Percentiles rank a stretch among this genome's conserved stretches.
phyloP scores from a whole-genome alignment of 2,888 invertebrate species.

The Deroplatys truncata region DNA sequence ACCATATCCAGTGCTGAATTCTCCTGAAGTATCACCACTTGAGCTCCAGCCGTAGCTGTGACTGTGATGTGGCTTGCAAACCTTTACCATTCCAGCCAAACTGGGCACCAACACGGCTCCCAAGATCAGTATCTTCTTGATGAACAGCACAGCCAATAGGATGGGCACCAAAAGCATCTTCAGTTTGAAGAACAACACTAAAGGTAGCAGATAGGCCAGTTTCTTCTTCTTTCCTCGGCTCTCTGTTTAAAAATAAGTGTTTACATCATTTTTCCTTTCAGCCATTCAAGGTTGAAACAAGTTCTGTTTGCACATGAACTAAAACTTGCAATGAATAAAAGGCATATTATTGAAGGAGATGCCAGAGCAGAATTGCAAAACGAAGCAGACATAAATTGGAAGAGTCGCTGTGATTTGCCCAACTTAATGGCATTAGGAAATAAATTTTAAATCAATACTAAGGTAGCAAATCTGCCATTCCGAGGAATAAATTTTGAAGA shows the following conservation, averaged over 20 bases:
- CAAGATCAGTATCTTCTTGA: slow-evolving; percentile 61
- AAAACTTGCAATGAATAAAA: too few relatives aligned
- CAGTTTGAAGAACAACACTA: slow-evolving; percentile 43
- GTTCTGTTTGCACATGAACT: too few relatives aligned
- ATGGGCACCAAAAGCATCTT: slow-evolving; percentile 59
- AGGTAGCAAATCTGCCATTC: too few relatives aligned
- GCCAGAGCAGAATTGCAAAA: too few relatives aligned
- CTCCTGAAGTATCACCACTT: neutral
- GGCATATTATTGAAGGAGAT: too few relatives aligned
- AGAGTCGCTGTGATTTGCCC: too few relatives aligned
- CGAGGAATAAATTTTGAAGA: too few relatives aligned
- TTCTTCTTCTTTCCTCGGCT: slow-evolving; percentile 30
- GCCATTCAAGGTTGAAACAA: too few relatives aligned
- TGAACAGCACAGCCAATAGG: slow-evolving; percentile 57
- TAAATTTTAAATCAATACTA: too few relatives aligned
- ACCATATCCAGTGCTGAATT: slow-evolving; percentile 9
- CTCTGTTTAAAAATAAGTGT: slow-evolving; percentile 5
- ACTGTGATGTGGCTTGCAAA: slow-evolving; percentile 38
- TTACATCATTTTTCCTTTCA: too few relatives aligned
- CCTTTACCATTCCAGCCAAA: slow-evolving; percentile 47
- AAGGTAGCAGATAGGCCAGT: slow-evolving; percentile 36
- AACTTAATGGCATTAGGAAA: too few relatives aligned
- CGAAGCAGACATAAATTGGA: too few relatives aligned
- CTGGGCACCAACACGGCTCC: slow-evolving; percentile 59
- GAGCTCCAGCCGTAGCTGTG: slow-evolving; percentile 6